Evolutionary conservation across 2,113 vertebrate genomes (phyloP), one percentile per base, ranked within the genome.

Genomic region (Eidolon helvum): DNA sequence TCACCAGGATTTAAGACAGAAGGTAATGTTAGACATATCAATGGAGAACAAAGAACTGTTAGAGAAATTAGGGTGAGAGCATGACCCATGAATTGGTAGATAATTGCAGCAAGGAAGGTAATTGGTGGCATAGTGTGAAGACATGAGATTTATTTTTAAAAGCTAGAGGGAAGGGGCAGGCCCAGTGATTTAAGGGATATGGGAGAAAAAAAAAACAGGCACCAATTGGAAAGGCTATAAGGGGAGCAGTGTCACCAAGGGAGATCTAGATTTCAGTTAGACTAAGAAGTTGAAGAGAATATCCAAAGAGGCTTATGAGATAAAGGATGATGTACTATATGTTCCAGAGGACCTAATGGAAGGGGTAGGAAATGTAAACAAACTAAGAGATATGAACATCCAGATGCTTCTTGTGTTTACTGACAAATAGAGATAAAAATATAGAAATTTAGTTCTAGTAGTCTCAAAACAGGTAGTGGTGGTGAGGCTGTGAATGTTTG

Each of bases 91-190:
- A 93, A 91, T 65, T 91, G 68, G 22, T 83, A 75, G 53, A 77
- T 69, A 33, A 55, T 77, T 87, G 30, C 53, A 63, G 53, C 21
- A 45, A 63, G 55, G 33, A 43, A 43, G 10, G 33, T 83, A 74
- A 69, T 48, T 38, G 35, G 6, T 86, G 57, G 22, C 40, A 66
- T 61, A 77, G 16, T 35, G 28, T 91, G 55, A 94, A 61, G 33
- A 71, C 24, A 15, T 94, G 61, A 91, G 43, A 55, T 77, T 83
- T 91, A 66, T 77, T 95, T 90, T 40, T 26, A 79, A 90, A 96
- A 80, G 15, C n/a, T 86, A 61, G 35, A 91, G 28, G 21, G 15
- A 96, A 94, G 22, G 18, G 4, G 11, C 18, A 94, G 12, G 10
- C 21, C 38, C 15, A 89, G 33, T 71, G 33, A 50, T 77, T 40